Conservation (phyloP, 2,113 vertebrate genomes). For the Malurus melanocephalus region DNA sequence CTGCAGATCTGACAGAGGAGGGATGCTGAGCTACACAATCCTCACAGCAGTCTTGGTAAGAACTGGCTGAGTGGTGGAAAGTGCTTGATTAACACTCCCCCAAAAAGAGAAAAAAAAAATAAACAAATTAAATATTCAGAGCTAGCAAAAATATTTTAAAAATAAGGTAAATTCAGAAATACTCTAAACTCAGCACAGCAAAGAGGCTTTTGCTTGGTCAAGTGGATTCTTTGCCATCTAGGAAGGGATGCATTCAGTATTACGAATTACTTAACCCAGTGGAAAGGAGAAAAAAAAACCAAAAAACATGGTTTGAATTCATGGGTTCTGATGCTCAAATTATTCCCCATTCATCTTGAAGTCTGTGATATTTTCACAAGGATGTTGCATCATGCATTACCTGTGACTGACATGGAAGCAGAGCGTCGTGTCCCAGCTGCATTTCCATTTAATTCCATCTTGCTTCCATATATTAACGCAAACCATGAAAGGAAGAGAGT, state of each 20-base stretch:
- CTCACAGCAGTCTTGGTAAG: neutral
- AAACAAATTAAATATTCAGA: neutral
- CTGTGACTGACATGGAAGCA: neutral
- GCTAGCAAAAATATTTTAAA: neutral
- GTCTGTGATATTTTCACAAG: neutral
- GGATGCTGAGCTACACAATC: neutral
- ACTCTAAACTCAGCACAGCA: neutral
- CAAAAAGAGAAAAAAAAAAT: neutral
- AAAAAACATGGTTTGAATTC: neutral
- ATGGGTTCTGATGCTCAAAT: neutral
- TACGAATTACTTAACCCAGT: neutral
- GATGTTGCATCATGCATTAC: neutral
- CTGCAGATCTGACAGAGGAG: neutral
- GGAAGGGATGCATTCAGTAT: neutral
- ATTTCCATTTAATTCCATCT: neutral
- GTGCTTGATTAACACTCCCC: accelerated
- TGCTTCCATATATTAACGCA: neutral
- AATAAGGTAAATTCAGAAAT: neutral
- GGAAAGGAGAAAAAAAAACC: neutral
- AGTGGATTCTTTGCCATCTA: neutral
- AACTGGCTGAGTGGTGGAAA: neutral
- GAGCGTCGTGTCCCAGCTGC: neutral
- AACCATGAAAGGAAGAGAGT: neutral
- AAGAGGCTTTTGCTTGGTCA: neutral
- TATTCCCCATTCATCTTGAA: neutral